A percentile compares a stretch with the other conserved stretches of the same genome.
Evolutionary conservation across 2,113 vertebrate species (phyloP).

Genomic region (Petaurus breviceps): DNA sequence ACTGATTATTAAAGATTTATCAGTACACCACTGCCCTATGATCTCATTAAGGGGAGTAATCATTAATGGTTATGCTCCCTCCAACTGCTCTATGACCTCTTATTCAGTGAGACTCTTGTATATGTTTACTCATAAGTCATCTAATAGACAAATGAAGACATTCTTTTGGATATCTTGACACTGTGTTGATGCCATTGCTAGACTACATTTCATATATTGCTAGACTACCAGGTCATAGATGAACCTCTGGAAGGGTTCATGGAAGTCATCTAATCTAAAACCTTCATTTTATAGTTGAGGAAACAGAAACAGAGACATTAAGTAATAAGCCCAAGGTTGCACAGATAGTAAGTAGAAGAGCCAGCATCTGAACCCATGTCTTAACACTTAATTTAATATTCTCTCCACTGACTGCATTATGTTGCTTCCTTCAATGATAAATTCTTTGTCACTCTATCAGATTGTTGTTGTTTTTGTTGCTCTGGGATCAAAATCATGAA

Average conservation of each 20-base stretch:
- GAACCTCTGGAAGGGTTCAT: background rate
- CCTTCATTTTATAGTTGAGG: background rate
- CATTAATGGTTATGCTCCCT: too few relatives aligned
- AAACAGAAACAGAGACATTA: background rate
- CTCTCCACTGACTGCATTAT: background rate
- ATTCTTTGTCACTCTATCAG: background rate
- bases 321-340: background rate
- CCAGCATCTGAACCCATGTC: background rate
- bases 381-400: background rate
- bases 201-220: too few relatives aligned
- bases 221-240: background rate
- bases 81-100: background rate
- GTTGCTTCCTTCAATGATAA: background rate
- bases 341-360: background rate
- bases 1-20: background rate
- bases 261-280: background rate
- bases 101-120: background rate
- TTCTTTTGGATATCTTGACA: background rate
- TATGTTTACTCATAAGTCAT: background rate
- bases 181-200: background rate
- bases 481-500: background rate
- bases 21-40: background rate
- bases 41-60: background rate
- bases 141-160: background rate
- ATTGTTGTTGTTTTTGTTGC: too few relatives aligned